Percentiles rank a stretch among this genome's conserved stretches.
Evolutionary conservation across 2,113 vertebrate genomes (phyloP).

Genomic region (Silurus meridionalis): DNA sequence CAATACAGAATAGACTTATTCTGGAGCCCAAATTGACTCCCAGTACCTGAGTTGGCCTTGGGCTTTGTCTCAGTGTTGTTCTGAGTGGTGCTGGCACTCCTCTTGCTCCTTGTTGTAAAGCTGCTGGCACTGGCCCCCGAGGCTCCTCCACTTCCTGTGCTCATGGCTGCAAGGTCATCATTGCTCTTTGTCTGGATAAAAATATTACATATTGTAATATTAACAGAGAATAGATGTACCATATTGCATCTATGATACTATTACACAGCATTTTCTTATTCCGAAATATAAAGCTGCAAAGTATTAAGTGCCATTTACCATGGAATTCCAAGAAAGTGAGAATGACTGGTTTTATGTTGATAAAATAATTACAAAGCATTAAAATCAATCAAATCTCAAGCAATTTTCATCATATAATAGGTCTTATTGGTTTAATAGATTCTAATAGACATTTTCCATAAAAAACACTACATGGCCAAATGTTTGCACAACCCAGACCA

Average conservation of each 20-base stretch:
- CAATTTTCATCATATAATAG: not conserved
- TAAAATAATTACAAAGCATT: not conserved
- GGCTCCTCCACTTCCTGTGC: conserved; percentile 70
- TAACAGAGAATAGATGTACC: too few relatives aligned
- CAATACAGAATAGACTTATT: conserved; percentile 1
- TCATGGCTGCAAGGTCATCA: conserved; percentile 82
- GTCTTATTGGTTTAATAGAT: not conserved
- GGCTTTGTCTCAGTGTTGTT: conserved; percentile 70
- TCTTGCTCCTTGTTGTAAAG: conserved; percentile 76
- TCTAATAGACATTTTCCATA: not conserved
- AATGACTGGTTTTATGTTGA: not conserved
- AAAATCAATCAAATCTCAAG: not conserved
- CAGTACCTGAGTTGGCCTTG: conserved; percentile 74
- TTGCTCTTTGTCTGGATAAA: conserved; percentile 82
- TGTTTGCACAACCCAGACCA: not conserved
- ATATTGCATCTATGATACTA: not conserved
- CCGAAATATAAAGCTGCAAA: not conserved
- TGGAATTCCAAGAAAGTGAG: not conserved
- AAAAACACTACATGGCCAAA: not conserved
- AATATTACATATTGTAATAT: too few relatives aligned
- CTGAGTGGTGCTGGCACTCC: conserved; percentile 68
- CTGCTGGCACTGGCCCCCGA: conserved; percentile 58
- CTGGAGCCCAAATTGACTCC: not conserved
- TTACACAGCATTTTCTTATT: not conserved
- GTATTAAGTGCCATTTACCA: not conserved